Evolutionary conservation across 2,797 vertebrate genomes (phyloP), one percentile per base, ranked within the genome.

Genomic region (Mormyrops boulengeri): DNA sequence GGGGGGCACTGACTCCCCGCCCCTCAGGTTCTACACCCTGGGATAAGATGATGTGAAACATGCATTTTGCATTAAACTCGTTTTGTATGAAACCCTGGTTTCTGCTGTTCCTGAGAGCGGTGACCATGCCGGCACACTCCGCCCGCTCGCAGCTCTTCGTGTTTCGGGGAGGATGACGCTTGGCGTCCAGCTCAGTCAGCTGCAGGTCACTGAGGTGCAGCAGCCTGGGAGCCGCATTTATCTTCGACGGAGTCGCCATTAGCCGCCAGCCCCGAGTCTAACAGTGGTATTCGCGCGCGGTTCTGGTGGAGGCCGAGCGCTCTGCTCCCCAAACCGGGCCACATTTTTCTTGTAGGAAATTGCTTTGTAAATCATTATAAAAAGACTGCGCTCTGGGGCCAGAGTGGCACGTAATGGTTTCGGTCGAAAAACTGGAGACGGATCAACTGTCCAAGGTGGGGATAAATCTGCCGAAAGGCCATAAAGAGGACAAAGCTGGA

Each of bases 351-450:
- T 88, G 14, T 90, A 88, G 93, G 92, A 94, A 95, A 94, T 94
- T 92, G 89, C 93, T 94, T 90, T 90, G 93, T 95, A 93, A 95
- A 95, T 95, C 93, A 93, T 89, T 88, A 88, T 82, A 90, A 88
- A 93, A 92, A 88, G 86, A 91, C 90, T 88, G 84, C 26, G 34
- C 80, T 89, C 86, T 6, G 30, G 87, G 57, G 60, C 88, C 90
- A 62, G 60, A 90, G 66, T 90, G 91, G 77, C 88, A 88, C 73
- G 62, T 86, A 91, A 89, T 90, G 53, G 41, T 87, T 90, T 80
- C 50, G 88, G 53, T 88, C 60, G 85, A 88, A 90, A 87, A 90
- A 57, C 50, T 80, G 89, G 90, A 82, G 80, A 88, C 22, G 50
- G 82, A 82, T 88, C 57, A 89, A 73, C 82, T 60, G 22, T 85